Conservation (phyloP, 2,888 invertebrate species). For the Meghimatium bilineatum region DNA sequence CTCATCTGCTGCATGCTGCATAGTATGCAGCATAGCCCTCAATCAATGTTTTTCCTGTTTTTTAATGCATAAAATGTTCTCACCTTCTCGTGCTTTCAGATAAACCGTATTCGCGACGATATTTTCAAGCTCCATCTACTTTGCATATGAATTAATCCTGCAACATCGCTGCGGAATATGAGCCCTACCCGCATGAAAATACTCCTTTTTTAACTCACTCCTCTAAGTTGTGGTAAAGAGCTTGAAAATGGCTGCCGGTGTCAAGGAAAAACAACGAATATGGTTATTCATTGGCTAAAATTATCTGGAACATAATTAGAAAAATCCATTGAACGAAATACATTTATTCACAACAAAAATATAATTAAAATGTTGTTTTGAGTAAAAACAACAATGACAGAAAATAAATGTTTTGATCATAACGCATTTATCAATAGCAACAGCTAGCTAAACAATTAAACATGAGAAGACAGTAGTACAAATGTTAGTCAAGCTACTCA, state of each 20-base stretch:
- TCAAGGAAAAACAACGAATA: constrained; percentile 58
- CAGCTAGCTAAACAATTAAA: too few relatives aligned
- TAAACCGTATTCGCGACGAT: constrained; percentile 78
- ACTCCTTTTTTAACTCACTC: constrained; percentile 59
- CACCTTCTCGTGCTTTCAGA: constrained; percentile 77
- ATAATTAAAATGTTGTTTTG: background rate
- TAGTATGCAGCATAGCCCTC: too few relatives aligned
- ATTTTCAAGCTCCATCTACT: constrained; percentile 77
- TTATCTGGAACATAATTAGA: constrained; percentile 38
- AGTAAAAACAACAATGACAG: background rate
- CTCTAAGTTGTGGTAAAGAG: constrained; percentile 70
- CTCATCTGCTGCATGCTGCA: too few relatives aligned
- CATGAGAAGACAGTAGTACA: too few relatives aligned
- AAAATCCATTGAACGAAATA: background rate
- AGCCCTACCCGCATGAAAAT: constrained; percentile 69
- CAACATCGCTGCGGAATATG: constrained; percentile 62
- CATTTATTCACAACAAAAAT: background rate
- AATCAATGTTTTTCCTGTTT: too few relatives aligned
- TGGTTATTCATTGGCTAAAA: constrained; percentile 63
- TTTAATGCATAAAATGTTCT: constrained; percentile 50
- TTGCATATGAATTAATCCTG: constrained; percentile 59
- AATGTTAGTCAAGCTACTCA: too few relatives aligned
- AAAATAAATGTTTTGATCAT: background rate
- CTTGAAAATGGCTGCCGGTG: constrained; percentile 65
- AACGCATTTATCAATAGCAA: too few relatives aligned